Percentiles rank a stretch among this genome's conserved stretches.
phyloP scores from a whole-genome alignment of 2,888 invertebrate genomes.

The Lithophane semibrunnea region DNA sequence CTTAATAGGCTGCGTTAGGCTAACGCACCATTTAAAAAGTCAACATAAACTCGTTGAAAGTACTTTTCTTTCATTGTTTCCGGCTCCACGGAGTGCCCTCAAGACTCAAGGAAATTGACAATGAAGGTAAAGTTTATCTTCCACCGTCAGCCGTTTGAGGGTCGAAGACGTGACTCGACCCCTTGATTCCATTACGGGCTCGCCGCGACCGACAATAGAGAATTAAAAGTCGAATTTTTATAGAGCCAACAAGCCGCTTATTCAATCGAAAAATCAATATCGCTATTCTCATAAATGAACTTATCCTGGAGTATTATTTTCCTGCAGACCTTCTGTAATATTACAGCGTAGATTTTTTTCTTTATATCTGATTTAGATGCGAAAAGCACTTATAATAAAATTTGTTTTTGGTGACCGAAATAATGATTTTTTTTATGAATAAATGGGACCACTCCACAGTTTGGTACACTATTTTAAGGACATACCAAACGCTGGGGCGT shows the following conservation, averaged over 20 bases:
- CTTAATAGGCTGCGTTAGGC: conserved; percentile 73
- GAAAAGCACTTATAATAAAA: background rate
- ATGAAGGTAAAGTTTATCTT: conserved; percentile 90
- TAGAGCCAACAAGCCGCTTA: conserved; percentile 80
- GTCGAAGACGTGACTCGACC: conserved; percentile 86
- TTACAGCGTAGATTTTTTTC: conserved; percentile 2
- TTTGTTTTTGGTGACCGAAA: background rate
- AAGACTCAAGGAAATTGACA: conserved; percentile 88
- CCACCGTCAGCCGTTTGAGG: conserved; percentile 86
- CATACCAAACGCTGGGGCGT: too few relatives aligned
- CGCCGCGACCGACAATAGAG: conserved; percentile 79
- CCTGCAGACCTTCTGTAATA: conserved; percentile 38
- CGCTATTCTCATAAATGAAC: conserved; percentile 70
- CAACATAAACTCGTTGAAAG: conserved; percentile 83
- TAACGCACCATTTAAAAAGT: conserved; percentile 84
- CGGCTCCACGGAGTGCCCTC: conserved; percentile 82
- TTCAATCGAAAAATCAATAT: conserved; percentile 84
- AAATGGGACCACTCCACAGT: too few relatives aligned
- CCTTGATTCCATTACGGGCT: conserved; percentile 83
- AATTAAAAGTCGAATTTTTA: conserved; percentile 86
- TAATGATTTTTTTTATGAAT: background rate
- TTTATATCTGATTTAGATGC: conserved; percentile 4
- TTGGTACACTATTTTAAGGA: background rate
- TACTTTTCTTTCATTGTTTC: conserved; percentile 88
- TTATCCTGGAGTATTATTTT: conserved; percentile 67